Evolutionary conservation across 2,888 invertebrate genomes (phyloP).

Genomic region (Drosophila tanythrix): DNA sequence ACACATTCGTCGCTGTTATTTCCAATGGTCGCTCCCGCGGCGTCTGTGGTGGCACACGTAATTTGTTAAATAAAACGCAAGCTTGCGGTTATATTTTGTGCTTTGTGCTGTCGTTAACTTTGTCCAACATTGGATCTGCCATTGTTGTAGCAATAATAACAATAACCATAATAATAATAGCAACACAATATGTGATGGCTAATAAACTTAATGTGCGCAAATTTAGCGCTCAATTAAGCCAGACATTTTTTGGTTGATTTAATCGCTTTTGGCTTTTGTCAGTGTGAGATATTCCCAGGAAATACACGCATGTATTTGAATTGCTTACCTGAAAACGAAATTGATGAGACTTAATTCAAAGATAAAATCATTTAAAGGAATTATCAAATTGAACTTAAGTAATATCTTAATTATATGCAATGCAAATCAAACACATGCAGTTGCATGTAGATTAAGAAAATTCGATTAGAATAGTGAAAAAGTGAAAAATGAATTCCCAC

Average conservation of each 20-base stretch:
- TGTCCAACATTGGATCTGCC: slow-evolving; percentile 49
- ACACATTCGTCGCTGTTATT: slow-evolving; percentile 21
- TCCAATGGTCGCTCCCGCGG: slow-evolving; percentile 41
- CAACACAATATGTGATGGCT: slow-evolving; percentile 59
- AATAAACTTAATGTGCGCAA: slow-evolving; percentile 68
- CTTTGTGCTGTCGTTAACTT: slow-evolving; percentile 63
- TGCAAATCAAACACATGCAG: neutral
- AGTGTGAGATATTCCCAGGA: slow-evolving; percentile 18
- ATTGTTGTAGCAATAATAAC: slow-evolving; percentile 41
- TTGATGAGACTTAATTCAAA: slow-evolving; percentile 1
- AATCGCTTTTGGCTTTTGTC: slow-evolving; percentile 28
- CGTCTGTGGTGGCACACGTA: slow-evolving; percentile 62
- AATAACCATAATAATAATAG: slow-evolving; percentile 56
- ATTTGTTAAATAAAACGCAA: slow-evolving; percentile 75
- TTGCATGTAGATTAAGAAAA: neutral
- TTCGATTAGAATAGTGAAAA: too few relatives aligned
- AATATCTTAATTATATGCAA: neutral
- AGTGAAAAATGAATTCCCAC: neutral
- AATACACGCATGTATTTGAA: slow-evolving; percentile 10
- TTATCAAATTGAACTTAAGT: neutral
- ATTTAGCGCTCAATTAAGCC: slow-evolving; percentile 71
- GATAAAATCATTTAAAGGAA: neutral
- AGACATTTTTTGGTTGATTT: slow-evolving; percentile 46
- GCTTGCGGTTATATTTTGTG: slow-evolving; percentile 69
- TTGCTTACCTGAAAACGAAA: slow-evolving; percentile 40